Percentiles rank a stretch among this genome's conserved stretches.
Conservation (phyloP, 2,113 vertebrate genomes). For the Silurus asotus region DNA sequence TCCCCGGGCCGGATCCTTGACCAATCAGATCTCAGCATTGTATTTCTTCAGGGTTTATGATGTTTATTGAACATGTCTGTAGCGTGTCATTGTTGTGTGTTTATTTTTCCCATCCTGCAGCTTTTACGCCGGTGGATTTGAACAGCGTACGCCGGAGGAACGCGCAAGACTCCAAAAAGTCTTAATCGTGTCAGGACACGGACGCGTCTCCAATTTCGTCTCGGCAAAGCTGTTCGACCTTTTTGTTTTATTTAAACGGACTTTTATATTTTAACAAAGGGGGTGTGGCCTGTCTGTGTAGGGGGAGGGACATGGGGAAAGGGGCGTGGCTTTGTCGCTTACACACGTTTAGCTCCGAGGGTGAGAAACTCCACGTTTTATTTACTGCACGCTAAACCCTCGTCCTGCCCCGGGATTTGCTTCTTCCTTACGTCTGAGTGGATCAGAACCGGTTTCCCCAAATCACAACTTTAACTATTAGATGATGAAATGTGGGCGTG, state of each 20-base stretch:
- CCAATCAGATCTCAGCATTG: no score
- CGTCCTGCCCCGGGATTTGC: background rate
- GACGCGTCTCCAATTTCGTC: background rate
- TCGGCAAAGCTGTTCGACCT: background rate
- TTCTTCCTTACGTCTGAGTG: background rate
- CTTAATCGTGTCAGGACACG: background rate
- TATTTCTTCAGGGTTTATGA: no score
- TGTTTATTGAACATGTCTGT: background rate
- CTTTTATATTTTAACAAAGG: background rate
- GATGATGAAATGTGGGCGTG: background rate
- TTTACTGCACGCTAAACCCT: background rate
- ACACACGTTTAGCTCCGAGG: background rate
- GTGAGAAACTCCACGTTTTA: background rate
- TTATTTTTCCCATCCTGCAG: slow-evolving; percentile 18
- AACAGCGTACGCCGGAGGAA: slow-evolving; percentile 45
- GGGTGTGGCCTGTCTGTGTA: background rate
- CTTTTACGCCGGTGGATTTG: slow-evolving; percentile 48
- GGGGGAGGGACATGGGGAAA: background rate
- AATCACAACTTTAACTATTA: background rate
- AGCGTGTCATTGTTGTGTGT: background rate
- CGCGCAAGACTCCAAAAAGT: slow-evolving; percentile 48
- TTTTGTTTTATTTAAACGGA: background rate
- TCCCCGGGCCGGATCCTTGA: no score
- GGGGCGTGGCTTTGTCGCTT: background rate
- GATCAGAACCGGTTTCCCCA: background rate